Conservation (phyloP, 2,113 vertebrate species). For the Eidolon helvum region DNA sequence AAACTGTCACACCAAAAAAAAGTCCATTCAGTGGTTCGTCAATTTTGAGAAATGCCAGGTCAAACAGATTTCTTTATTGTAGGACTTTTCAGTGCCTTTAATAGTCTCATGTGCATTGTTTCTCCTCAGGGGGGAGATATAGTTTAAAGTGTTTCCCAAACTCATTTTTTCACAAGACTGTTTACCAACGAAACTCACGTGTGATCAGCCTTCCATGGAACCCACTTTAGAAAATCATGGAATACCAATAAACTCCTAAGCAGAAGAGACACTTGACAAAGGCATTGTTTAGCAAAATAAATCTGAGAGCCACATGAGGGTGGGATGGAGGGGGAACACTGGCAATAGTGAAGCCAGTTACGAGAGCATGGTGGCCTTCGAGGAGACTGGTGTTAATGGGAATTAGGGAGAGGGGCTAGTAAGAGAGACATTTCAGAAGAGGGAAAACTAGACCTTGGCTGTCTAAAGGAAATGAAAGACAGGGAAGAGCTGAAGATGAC, state of each 20-base stretch:
- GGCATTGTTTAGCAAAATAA: not conserved
- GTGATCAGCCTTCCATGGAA: not conserved
- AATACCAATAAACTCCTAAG: not conserved
- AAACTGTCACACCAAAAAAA: not conserved
- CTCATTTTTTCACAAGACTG: not conserved
- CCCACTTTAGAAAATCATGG: not conserved
- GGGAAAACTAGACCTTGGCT: not conserved
- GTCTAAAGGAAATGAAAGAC: not conserved
- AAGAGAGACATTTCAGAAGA: not conserved
- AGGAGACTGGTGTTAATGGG: not conserved
- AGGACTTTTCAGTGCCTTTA: not conserved
- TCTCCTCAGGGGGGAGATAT: not conserved
- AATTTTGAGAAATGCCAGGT: not conserved
- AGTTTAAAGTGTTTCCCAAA: not conserved
- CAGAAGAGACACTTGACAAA: not conserved
- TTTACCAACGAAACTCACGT: not conserved
- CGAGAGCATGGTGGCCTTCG: not conserved
- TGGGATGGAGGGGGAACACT: not conserved
- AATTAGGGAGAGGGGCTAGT: not conserved
- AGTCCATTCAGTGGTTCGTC: not conserved
- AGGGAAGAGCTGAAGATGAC: not conserved
- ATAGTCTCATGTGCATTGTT: not conserved
- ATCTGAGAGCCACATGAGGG: not conserved
- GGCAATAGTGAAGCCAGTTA: not conserved
- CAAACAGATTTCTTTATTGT: not conserved